Base-by-base conservation (phyloP, 2,888 invertebrate genomes). In the Rhyacophila evoluta region DNA sequence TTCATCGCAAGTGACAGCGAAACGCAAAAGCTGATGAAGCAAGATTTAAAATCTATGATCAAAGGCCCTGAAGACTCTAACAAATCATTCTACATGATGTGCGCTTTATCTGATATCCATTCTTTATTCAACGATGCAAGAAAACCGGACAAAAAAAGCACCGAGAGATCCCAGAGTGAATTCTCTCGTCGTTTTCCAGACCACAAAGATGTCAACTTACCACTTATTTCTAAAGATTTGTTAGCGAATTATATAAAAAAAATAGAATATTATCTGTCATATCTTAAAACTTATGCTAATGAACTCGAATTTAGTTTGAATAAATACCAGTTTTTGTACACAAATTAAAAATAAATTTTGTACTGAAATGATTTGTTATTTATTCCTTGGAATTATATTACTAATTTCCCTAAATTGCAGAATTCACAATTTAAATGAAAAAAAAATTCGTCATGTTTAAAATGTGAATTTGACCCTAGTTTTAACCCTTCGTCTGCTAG, bases 221-320 rank as follows among this genome's bases (percentile, higher is more conserved):
- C 90, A 71, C 84, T 86, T n/a, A 84, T 93, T 82, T 88, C 91
- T 79, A 85, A 88, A 36, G 70, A 79, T n/a, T 67, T 39, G 41
- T 25, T 75, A 11, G 68, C 67, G n/a, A 88, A 89, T 78, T 87
- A 90, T 82, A 84, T 91, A 0, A 94, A 92, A 84, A 95, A 95
- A 87, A 84, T 95, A 0, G 93, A 94, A 84, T 95, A 92, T 87
- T 93, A 93, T 86, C 86, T 95, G 79, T 92, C 94, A 0, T 95
- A 82, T 41, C 27, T 68, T 6, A 78, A 78, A 73, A 67, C 39
- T 11, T 72, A 68, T 29, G 29, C 33, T 8, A 39, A 19, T n/a
- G 74, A 79, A n/a, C 25, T 79, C 19, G 55, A 55, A 19, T 19
- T 55, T 10, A 55, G 55, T 12, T 25, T 55, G 8, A 55, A 55